These are phyloP conservation scores for Microcebus lehilahytsara DNA, from an alignment of 2,113 vertebrate species.

Conservation along the genomic window DNA sequence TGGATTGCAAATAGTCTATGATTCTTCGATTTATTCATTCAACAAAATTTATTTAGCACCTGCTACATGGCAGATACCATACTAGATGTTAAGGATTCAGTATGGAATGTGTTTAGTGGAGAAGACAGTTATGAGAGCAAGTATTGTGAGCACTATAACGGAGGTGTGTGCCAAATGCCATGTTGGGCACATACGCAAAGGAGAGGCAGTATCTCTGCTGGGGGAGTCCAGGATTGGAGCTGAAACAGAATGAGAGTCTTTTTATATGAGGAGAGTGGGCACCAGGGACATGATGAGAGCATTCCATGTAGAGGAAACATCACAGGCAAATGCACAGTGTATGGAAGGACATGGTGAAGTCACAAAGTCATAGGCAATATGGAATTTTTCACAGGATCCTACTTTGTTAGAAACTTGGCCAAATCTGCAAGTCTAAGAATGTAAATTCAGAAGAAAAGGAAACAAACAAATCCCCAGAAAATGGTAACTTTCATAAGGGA, in stretches of 20 bases:
- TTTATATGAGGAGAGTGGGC: neutral
- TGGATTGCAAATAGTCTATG: neutral
- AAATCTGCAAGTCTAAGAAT: neutral
- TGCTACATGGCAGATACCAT: neutral
- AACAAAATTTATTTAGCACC: neutral
- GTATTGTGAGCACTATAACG: neutral
- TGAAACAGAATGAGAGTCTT: neutral
- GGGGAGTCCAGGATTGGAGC: neutral
- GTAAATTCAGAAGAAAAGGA: neutral
- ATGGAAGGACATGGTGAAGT: neutral
- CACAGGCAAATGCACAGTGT: neutral
- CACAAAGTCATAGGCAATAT: neutral
- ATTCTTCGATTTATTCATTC: neutral
- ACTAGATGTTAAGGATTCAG: neutral
- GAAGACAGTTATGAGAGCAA: neutral
- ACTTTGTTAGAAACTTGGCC: neutral
- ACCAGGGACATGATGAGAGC: neutral
- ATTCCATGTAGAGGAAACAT: neutral
- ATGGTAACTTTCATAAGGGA: neutral
- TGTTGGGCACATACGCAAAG: neutral
- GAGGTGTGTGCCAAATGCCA: neutral
- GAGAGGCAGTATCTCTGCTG: neutral
- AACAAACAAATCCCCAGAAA: neutral
- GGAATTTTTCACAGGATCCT: neutral
- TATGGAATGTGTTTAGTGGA: neutral